Evolutionary conservation across 2,797 vertebrate species (phyloP), one percentile per base, ranked within the genome.

Genomic region (Gobionotothen gibberifrons): DNA sequence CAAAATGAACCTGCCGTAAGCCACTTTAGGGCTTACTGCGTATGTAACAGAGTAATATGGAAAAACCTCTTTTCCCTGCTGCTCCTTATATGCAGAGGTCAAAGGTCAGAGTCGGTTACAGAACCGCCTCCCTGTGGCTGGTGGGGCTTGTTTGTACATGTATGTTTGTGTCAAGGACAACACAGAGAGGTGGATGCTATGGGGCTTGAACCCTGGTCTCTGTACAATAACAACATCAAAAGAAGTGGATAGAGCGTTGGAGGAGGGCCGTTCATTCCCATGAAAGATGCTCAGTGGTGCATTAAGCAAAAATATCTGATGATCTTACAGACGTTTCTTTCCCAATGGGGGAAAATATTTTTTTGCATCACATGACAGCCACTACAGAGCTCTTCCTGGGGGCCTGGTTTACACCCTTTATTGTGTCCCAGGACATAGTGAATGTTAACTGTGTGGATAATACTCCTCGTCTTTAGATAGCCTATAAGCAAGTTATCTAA

Each of bases 61-160:
- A 62, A 72, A 73, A 16, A 52, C 57, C 21, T 65, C 0, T 62
- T 54, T 63, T 59, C 43, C 72, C 19, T 52, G 60, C 47, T 70
- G 36, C 21, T 78, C 22, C 26, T 82, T 14, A n/a, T 47, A 57
- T 8, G 9, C 19, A 56, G 51, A 83, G 77, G 74, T 84, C 74
- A 85, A 46, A 78, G 69, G 67, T 73, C 12, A 14, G 26, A 73
- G 62, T 83, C 22, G 3, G n/a, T 21, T 44, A 29, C 19, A 55
- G 74, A 75, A 48, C 54, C 73, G 71, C 14, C 21, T 84, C 59
- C 52, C 68, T 4, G 67, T 14, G 5, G 69, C 43, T 21, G 16
- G 48, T 7, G 3, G 17, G 60, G 32, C 57, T 64, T 29, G 29
- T 51, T 4, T 22, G 19, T 51, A 48, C 51, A 7, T 22, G 19